Evolutionary conservation across 2,797 vertebrate genomes (phyloP).

Genomic region (Crypturellus tataupa): DNA sequence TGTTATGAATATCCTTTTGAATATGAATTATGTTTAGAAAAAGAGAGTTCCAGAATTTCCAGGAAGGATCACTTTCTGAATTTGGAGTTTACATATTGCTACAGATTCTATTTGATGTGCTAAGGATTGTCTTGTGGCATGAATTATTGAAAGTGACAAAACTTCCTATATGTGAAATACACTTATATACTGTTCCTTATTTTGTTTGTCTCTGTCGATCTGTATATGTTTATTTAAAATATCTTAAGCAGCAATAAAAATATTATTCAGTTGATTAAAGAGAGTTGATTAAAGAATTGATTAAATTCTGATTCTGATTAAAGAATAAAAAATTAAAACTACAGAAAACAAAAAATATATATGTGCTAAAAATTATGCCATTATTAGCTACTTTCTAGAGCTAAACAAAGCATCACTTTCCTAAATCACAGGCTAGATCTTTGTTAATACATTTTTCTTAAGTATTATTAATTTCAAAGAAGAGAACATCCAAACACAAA

Average conservation of each 20-base stretch:
- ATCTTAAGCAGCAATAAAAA: background rate
- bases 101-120: background rate
- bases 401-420: background rate
- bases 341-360: conserved; percentile 10
- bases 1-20: conserved; percentile 59
- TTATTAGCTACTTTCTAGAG: background rate
- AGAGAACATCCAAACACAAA: background rate
- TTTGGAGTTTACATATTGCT: background rate
- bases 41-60: background rate
- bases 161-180: rapidly evolving
- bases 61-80: background rate
- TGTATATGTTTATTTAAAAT: background rate
- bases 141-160: background rate
- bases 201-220: background rate
- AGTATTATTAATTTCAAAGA: background rate
- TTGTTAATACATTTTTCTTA: background rate
- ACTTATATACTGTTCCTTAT: background rate
- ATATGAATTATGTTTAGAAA: background rate
- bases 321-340: conserved; percentile 20
- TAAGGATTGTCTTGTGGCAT: background rate
- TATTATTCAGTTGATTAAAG: background rate
- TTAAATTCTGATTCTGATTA: background rate
- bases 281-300: conserved; percentile 30
- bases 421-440: background rate
- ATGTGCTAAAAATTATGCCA: background rate